Conservation (phyloP, 2,888 invertebrate species). For the Drosophila recens region DNA sequence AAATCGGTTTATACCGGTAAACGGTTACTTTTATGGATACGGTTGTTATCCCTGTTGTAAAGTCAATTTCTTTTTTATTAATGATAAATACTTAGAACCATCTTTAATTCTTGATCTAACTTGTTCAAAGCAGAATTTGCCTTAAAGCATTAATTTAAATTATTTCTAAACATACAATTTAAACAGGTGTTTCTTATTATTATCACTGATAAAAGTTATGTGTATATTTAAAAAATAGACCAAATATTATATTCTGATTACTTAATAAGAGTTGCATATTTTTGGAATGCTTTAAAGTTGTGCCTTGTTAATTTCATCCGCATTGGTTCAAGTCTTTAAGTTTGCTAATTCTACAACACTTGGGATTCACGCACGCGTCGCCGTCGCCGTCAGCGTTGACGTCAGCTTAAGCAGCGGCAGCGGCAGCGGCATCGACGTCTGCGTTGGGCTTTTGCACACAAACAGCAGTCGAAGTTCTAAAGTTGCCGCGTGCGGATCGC, state of each 20-base stretch:
- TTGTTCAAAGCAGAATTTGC: too few species aligned
- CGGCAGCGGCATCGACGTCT: constrained; percentile 5
- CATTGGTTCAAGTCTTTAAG: neutral
- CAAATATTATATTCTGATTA: neutral
- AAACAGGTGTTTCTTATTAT: neutral
- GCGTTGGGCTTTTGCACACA: constrained; percentile 7
- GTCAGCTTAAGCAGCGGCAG: constrained; percentile 3
- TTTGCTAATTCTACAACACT: neutral
- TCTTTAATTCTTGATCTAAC: too few species aligned
- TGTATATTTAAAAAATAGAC: neutral
- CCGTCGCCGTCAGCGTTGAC: constrained; percentile 1
- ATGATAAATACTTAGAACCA: too few species aligned
- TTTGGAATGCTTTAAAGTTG: neutral
- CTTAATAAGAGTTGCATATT: neutral
- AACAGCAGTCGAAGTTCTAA: constrained; percentile 72
- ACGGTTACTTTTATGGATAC: too few species aligned
- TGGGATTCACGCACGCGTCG: neutral
- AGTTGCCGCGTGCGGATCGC: constrained; percentile 71
- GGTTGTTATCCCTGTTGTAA: too few species aligned
- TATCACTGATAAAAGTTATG: too few species aligned
- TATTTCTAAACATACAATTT: too few species aligned
- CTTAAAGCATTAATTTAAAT: too few species aligned
- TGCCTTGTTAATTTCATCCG: neutral
- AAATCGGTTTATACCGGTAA: too few species aligned
- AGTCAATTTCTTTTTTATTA: too few species aligned